Conservation (phyloP, 2,797 vertebrate species). For the Pogonophryne albipinna region DNA sequence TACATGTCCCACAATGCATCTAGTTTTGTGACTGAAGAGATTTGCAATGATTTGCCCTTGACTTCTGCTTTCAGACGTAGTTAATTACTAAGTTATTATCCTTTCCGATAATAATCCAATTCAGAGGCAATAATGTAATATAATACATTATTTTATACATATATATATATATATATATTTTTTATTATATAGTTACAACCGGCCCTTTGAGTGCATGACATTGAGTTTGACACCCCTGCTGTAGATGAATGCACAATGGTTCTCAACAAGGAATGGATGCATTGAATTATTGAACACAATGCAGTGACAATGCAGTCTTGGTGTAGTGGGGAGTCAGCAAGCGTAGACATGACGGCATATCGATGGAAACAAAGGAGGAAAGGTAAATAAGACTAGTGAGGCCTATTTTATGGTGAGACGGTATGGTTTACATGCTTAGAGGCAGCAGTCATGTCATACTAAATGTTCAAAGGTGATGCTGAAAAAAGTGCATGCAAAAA, state of each 20-base stretch:
- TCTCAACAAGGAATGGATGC: constrained; percentile 27
- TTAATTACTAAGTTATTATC: too few species aligned
- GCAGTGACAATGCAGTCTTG: constrained; percentile 22
- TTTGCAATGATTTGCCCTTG: too few species aligned
- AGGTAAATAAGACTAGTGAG: neutral
- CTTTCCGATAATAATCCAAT: too few species aligned
- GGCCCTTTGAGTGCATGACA: too few species aligned
- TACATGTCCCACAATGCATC: too few species aligned
- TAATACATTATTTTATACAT: too few species aligned
- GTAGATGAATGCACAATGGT: constrained; percentile 12
- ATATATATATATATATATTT: too few species aligned
- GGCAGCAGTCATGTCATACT: neutral
- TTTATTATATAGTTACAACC: too few species aligned
- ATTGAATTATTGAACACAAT: constrained; percentile 58
- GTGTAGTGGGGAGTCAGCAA: constrained; percentile 33
- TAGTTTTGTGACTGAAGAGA: too few species aligned
- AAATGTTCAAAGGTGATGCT: neutral
- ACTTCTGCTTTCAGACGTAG: too few species aligned
- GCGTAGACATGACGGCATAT: neutral
- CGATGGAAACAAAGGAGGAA: constrained; percentile 1
- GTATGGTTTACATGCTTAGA: neutral
- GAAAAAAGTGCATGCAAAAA: neutral
- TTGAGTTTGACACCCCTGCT: too few species aligned
- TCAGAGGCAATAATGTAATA: too few species aligned
- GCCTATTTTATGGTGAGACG: neutral